phyloP scores from a whole-genome alignment of 2,113 vertebrate species.

The Dendropsophus ebraccatus region DNA sequence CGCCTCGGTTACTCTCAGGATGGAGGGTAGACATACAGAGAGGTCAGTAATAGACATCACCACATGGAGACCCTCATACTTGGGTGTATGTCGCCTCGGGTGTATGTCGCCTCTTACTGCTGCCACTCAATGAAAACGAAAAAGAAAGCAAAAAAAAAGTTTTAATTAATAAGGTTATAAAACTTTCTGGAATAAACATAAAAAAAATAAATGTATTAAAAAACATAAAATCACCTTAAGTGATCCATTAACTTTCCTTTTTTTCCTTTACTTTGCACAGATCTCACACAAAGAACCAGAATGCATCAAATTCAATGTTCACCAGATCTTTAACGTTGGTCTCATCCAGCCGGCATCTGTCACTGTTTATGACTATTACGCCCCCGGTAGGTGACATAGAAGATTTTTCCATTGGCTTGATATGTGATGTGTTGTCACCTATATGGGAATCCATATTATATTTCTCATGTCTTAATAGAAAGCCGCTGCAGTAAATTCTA shows the following conservation, averaged over 20 bases:
- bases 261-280: slow-evolving; percentile 61
- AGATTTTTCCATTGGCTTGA: background rate
- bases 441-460: background rate
- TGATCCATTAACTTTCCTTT: background rate
- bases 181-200: too few relatives aligned
- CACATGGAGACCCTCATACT: background rate
- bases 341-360: slow-evolving; percentile 80
- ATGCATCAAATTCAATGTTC: slow-evolving; percentile 75
- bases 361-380: slow-evolving; percentile 81
- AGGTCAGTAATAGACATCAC: background rate
- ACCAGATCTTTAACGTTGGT: slow-evolving; percentile 79
- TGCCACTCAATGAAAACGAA: too few relatives aligned
- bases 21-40: background rate
- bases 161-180: too few relatives aligned
- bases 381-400: slow-evolving; percentile 60
- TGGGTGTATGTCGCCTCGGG: too few relatives aligned
- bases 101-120: too few relatives aligned
- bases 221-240: too few relatives aligned
- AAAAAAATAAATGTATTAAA: too few relatives aligned
- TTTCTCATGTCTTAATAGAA: slow-evolving; percentile 42
- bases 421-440: background rate
- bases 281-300: slow-evolving; percentile 76
- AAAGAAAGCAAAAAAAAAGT: too few relatives aligned
- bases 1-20: background rate
- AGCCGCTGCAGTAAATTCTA: slow-evolving; percentile 62